Evolutionary conservation across 2,888 invertebrate genomes (phyloP).

Genomic region (Belgica antarctica): DNA sequence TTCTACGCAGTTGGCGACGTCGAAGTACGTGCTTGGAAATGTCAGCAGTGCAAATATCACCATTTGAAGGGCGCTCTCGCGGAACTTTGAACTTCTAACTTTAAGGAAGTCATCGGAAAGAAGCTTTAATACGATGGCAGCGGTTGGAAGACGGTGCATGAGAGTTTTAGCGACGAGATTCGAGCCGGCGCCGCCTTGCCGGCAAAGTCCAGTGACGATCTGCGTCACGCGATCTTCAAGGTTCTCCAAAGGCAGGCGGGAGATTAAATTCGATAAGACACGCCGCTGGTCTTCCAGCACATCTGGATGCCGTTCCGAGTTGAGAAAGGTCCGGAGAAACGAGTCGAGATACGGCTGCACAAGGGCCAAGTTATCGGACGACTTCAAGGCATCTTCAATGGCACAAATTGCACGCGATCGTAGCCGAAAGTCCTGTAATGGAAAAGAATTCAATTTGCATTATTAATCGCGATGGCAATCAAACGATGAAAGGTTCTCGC

Average conservation of each 20-base stretch:
- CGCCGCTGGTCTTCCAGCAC: constrained; percentile 54
- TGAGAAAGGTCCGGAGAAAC: constrained; percentile 63
- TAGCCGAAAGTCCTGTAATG: constrained; percentile 53
- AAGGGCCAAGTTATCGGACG: constrained; percentile 56
- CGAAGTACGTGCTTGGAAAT: constrained; percentile 74
- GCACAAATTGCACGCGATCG: constrained; percentile 51
- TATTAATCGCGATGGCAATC: not conserved
- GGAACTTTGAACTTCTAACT: constrained; percentile 58
- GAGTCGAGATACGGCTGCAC: constrained; percentile 64
- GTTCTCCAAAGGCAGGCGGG: constrained; percentile 54
- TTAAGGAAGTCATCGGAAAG: constrained; percentile 55
- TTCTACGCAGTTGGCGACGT: constrained; percentile 57
- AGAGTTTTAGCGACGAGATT: constrained; percentile 55
- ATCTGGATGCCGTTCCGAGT: constrained; percentile 61
- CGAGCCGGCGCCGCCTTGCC: constrained; percentile 54
- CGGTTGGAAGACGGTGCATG: constrained; percentile 56
- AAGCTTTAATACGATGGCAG: constrained; percentile 54
- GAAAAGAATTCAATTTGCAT: too few relatives aligned
- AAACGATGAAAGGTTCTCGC: not conserved
- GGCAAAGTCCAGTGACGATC: constrained; percentile 54
- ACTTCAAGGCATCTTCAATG: constrained; percentile 55
- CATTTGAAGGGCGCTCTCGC: constrained; percentile 73
- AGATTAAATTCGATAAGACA: constrained; percentile 53
- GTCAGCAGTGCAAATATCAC: constrained; percentile 74
- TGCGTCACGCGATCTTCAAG: constrained; percentile 53